These are phyloP conservation scores for Tarsius wallacei DNA, from an alignment of 2,797 vertebrate species.

Conservation along the genomic window DNA sequence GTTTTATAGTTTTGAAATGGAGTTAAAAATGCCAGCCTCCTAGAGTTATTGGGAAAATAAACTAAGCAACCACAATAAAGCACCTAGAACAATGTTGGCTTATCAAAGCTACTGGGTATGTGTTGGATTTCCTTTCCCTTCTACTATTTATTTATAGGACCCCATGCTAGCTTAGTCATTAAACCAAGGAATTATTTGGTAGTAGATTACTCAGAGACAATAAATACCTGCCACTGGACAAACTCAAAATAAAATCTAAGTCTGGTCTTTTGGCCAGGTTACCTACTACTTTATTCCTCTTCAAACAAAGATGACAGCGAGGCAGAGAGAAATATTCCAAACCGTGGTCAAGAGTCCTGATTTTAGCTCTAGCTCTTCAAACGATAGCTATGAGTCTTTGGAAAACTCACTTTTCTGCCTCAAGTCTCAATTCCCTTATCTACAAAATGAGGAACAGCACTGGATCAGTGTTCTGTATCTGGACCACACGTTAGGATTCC, in stretches of 20 bases:
- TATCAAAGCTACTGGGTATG: not conserved
- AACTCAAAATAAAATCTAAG: constrained; percentile 33
- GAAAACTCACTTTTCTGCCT: not conserved
- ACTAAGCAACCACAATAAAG: not conserved
- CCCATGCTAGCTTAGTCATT: not conserved
- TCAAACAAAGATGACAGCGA: not conserved
- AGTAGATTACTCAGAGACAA: not conserved
- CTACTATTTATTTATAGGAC: not conserved
- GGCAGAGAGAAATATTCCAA: not conserved
- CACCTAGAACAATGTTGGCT: not conserved
- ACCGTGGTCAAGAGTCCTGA: not conserved
- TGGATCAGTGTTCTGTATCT: not conserved
- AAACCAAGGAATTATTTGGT: not conserved
- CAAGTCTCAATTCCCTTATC: not conserved
- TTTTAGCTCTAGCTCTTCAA: not conserved
- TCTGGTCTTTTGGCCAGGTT: not conserved
- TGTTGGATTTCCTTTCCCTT: not conserved
- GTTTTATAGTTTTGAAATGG: constrained; percentile 16
- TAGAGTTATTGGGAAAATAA: not conserved
- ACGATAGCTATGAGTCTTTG: not conserved
- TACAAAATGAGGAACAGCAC: not conserved
- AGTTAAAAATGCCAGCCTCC: not conserved
- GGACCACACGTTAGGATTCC: not conserved
- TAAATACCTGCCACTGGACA: not conserved
- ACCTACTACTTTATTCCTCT: not conserved